Evolutionary conservation across 2,888 invertebrate species (phyloP).

Genomic region (Phytoseiulus persimilis): DNA sequence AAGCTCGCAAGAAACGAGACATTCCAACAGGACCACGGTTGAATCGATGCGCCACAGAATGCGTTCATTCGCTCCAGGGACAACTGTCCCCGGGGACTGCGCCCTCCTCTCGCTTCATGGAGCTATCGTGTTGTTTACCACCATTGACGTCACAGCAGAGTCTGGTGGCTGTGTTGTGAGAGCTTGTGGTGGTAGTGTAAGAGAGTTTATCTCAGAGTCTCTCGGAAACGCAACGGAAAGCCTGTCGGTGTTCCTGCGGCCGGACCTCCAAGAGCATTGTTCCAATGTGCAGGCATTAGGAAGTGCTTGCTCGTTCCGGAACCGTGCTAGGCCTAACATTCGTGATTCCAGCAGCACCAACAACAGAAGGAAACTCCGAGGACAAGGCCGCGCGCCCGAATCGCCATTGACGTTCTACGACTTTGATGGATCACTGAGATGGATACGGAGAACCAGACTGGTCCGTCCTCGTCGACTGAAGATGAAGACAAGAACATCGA

Average conservation of each 20-base stretch:
- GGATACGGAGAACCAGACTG: neutral
- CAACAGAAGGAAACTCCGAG: neutral
- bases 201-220: neutral
- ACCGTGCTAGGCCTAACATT: neutral
- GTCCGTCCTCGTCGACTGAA: neutral
- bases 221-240: neutral
- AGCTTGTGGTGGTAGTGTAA: neutral
- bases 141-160: constrained; percentile 5
- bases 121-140: neutral
- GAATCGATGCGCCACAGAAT: too few species aligned
- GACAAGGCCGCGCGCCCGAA: neutral
- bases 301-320: neutral
- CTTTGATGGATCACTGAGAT: neutral
- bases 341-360: neutral
- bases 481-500: constrained; percentile 10
- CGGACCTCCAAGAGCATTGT: neutral
- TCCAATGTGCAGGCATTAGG: neutral
- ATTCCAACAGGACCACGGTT: too few species aligned
- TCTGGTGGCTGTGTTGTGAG: neutral
- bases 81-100: neutral
- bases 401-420: neutral
- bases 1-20: too few species aligned
- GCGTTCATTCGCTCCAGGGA: neutral
- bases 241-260: neutral
- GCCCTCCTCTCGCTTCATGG: neutral